Conservation (phyloP, 2,888 invertebrate genomes). For the Aproaerema taeniolella region DNA sequence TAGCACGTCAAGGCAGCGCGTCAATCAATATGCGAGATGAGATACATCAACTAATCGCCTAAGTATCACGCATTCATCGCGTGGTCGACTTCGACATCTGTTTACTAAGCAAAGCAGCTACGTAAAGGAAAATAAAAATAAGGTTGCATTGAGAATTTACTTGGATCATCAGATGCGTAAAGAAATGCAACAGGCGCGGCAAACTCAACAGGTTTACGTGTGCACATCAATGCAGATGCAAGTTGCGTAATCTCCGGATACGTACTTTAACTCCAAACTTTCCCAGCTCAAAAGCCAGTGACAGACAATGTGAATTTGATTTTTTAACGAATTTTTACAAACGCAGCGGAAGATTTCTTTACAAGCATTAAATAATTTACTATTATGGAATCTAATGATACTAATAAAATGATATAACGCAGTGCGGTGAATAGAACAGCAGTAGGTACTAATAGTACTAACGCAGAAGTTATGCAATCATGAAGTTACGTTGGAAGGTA, state of each 20-base stretch:
- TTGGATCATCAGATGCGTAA: slow-evolving; percentile 18
- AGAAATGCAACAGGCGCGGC: slow-evolving; percentile 33
- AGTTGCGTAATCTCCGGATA: slow-evolving; percentile 34
- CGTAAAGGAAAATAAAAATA: neutral
- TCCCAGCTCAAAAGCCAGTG: no score
- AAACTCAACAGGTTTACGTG: slow-evolving; percentile 50
- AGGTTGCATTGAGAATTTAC: slow-evolving; percentile 6
- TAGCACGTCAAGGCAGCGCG: slow-evolving; percentile 58
- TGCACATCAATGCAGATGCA: slow-evolving; percentile 44
- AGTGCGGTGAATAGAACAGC: slow-evolving; percentile 32
- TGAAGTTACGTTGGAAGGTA: slow-evolving; percentile 49
- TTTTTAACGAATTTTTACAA: no score
- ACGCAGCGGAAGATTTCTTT: no score
- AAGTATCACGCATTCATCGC: slow-evolving; percentile 26
- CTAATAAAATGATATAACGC: slow-evolving; percentile 43
- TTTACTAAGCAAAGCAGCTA: no score
- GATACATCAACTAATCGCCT: slow-evolving; percentile 46
- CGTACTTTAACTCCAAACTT: no score
- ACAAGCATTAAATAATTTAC: neutral
- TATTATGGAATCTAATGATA: slow-evolving; percentile 38
- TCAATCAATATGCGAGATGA: slow-evolving; percentile 75
- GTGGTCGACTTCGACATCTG: slow-evolving; percentile 20
- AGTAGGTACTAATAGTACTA: slow-evolving; percentile 29
- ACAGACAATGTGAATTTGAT: no score
- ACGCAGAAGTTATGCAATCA: slow-evolving; percentile 50